Conservation (phyloP, 2,797 vertebrate genomes). For the Chromis chromis region DNA sequence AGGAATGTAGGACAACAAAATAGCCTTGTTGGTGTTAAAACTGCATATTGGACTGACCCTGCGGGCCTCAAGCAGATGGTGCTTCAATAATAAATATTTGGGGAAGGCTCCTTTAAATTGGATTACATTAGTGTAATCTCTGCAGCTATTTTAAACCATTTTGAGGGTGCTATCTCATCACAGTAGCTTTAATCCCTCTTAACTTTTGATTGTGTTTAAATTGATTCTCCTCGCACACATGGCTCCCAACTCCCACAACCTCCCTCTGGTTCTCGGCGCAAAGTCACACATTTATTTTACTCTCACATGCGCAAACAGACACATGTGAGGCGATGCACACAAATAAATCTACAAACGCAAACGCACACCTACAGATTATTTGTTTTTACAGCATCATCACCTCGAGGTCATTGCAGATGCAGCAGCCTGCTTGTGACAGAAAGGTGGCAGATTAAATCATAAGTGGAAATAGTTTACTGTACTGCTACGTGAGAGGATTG, state of each 20-base stretch:
- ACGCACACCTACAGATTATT: not conserved
- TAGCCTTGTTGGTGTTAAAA: constrained; percentile 63
- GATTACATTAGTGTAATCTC: constrained; percentile 86
- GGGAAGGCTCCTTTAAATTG: constrained; percentile 83
- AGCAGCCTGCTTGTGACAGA: not conserved
- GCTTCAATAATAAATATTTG: constrained; percentile 84
- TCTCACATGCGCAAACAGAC: constrained; percentile 5
- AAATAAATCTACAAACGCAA: not conserved
- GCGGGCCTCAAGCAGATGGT: constrained; percentile 82
- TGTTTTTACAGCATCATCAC: constrained; percentile 23
- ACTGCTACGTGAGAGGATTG: not conserved
- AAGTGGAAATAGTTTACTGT: constrained; percentile 9
- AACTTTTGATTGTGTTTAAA: constrained; percentile 84
- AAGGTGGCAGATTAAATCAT: constrained; percentile 17
- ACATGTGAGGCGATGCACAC: constrained; percentile 3
- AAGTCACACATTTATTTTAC: not conserved
- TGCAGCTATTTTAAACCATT: constrained; percentile 83
- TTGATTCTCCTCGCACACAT: constrained; percentile 79
- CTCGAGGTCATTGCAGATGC: constrained; percentile 17
- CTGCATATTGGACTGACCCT: constrained; percentile 69
- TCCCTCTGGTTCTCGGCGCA: constrained; percentile 42
- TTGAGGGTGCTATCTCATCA: constrained; percentile 77
- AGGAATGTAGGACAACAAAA: constrained; percentile 77
- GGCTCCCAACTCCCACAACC: constrained; percentile 62
- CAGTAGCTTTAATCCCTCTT: constrained; percentile 81